Evolutionary conservation across 2,797 vertebrate genomes (phyloP), one percentile per base, ranked within the genome.

Genomic region (Cichlasoma orientale): DNA sequence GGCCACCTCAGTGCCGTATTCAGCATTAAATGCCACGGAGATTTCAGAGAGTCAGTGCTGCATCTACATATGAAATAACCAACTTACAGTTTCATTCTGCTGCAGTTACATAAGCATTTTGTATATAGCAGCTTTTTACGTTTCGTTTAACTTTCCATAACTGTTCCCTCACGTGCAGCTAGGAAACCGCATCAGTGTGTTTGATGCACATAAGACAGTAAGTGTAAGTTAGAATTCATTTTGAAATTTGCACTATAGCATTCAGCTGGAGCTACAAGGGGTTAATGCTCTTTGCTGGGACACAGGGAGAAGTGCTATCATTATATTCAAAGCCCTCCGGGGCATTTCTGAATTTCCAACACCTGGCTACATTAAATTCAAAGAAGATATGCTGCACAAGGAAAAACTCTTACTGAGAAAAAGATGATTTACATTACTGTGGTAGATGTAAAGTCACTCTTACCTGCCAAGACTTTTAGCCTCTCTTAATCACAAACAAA

Each of bases 311-410:
- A 79, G 84, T 74, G 61, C 36, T 84, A 70, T 90, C 68, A 86
- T 91, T 90, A 87, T 52, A 59, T 77, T 33, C 69, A 36, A 29
- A 86, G 56, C 7, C 71, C 78, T 80, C 54, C 27, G 56, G 56
- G 73, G 75, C 41, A 75, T 83, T 74, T 82, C 57, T 77, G 44
- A 71, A 79, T 83, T 82, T 74, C 63, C 56, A 54, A 80, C 79
- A 88, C 55, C 74, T 82, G 77, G 77, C 81, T 82, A 13, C 70
- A 80, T 85, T 74, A 69, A 88, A 83, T 55, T 82, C 41, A 84
- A 87, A 87, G 73, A 44, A 66, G 70, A 27, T 75, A 56, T 73
- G 69, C 59, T 27, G 23, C 33, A 38, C 25, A 58, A 80, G 59
- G 25, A 69, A 75, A 83, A 82, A 31, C 27, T 25, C 7, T 31